These are phyloP conservation scores for Pachliopta kotzebuea DNA, from an alignment of 2,888 invertebrate species.

Conservation along the genomic window DNA sequence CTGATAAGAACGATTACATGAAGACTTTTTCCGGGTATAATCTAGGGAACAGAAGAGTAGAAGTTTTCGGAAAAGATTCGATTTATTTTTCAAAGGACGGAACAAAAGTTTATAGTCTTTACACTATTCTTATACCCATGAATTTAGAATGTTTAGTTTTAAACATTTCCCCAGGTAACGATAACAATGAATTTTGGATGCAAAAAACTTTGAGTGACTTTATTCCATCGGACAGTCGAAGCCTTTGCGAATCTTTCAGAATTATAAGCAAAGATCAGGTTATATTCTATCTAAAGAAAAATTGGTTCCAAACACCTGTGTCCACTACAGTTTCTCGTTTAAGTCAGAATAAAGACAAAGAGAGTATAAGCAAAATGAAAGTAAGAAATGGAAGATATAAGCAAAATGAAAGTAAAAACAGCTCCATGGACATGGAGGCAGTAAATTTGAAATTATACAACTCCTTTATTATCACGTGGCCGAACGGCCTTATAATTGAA, in stretches of 20 bases:
- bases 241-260: conserved; percentile 61
- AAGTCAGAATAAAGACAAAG: conserved; percentile 38
- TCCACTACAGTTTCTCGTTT: conserved; percentile 32
- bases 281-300: conserved; percentile 60
- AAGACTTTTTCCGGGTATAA: conserved; percentile 58
- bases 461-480: conserved; percentile 64
- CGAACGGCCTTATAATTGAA: conserved; percentile 68
- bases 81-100: conserved; percentile 67
- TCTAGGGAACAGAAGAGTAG: conserved; percentile 65
- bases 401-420: conserved; percentile 34
- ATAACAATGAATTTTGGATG: conserved; percentile 61
- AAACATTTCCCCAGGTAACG: conserved; percentile 57
- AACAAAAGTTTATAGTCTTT: conserved; percentile 52
- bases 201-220: conserved; percentile 57
- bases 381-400: conserved; percentile 31
- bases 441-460: conserved; percentile 50
- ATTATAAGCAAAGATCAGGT: conserved; percentile 59
- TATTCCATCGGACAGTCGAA: conserved; percentile 40
- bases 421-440: conserved; percentile 32
- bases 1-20: conserved; percentile 2
- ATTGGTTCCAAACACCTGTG: conserved; percentile 43
- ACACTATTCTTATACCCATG: conserved; percentile 61
- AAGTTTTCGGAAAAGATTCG: conserved; percentile 67
- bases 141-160: conserved; percentile 61
- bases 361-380: conserved; percentile 33